Evolutionary conservation across 37 sponge, comb jelly and placozoan species (phyloP), one percentile per base, ranked within the genome.

Genomic region (Theonella swinhoei): DNA sequence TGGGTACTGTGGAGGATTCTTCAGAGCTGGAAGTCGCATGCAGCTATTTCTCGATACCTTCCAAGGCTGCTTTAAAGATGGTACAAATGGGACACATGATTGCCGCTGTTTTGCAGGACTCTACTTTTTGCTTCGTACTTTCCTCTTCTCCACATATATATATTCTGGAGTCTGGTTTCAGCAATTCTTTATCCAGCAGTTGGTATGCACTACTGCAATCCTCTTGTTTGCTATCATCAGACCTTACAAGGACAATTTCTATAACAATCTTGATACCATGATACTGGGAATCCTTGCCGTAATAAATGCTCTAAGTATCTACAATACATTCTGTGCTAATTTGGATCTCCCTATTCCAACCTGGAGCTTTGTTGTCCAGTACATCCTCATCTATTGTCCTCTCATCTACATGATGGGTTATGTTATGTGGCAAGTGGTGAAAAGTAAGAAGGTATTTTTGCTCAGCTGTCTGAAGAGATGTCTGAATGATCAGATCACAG

Each of bases 1-100:
- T n/a, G n/a, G n/a, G n/a, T n/a, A n/a, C n/a, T n/a, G n/a, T n/a
- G n/a, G n/a, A n/a, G n/a, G n/a, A n/a, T n/a, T n/a, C n/a, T n/a
- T n/a, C n/a, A 74, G 42, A 42, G 40, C 74, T 64, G 26, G 64
- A 37, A 1, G 39, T 20, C 58, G 42, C 23, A 69, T 72, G 30
- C 65, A 83, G 8, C 76, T 42, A 7, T 72, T 89, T 39, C 66
- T 89, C 11, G 71, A 77, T 33, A 75, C 42, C 0, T 89, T 83
- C 64, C 68, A 89, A 35, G 79, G 89, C 31, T 83, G 89, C 68
- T 89, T 79, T 39, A 72, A 82, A 61, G 80, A 89, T 81, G 82
- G 82, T 31, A 81, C 61, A 32, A 37, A 81, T 39, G 72, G 82
- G 28, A 74, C 41, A 43, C 23, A 26, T 33, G 69, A 83, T 42